phyloP scores from a whole-genome alignment of 2,888 invertebrate species.

The Malachius bipustulatus region DNA sequence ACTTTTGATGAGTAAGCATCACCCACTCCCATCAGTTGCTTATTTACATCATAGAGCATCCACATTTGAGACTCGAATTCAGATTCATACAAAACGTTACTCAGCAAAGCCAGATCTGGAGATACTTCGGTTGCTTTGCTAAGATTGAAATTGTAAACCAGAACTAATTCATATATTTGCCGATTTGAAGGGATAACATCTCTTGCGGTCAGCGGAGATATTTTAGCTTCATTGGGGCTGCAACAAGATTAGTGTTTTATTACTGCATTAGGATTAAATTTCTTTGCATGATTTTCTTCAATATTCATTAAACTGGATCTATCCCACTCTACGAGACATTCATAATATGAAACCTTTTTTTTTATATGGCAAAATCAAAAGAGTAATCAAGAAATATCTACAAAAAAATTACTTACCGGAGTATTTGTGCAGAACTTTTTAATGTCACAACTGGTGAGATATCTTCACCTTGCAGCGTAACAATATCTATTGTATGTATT shows the following conservation, averaged over 20 bases:
- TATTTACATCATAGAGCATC: slow-evolving; percentile 88
- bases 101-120: slow-evolving; percentile 66
- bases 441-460: slow-evolving; percentile 62
- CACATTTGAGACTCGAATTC: slow-evolving; percentile 95
- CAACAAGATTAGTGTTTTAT: slow-evolving; percentile 22
- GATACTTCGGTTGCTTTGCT: slow-evolving; percentile 73
- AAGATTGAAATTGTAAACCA: slow-evolving; percentile 78
- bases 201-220: slow-evolving; percentile 63
- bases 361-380: too few species aligned
- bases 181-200: slow-evolving; percentile 79
- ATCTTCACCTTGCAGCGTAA: slow-evolving; percentile 65
- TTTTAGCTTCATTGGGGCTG: slow-evolving; percentile 72
- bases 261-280: too few species aligned
- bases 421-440: slow-evolving; percentile 60
- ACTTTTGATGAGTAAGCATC: slow-evolving; percentile 83
- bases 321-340: too few species aligned
- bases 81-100: slow-evolving; percentile 84
- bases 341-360: too few species aligned
- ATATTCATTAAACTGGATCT: too few species aligned
- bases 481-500: slow-evolving; percentile 58
- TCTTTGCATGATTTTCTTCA: too few species aligned
- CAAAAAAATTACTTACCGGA: slow-evolving; percentile 41
- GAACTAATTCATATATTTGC: slow-evolving; percentile 81
- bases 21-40: slow-evolving; percentile 73
- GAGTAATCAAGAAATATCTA: slow-evolving; percentile 5